These are phyloP conservation scores for Petrolisthes cinctipes DNA, from an alignment of 2,888 invertebrate species.

Conservation along the genomic window DNA sequence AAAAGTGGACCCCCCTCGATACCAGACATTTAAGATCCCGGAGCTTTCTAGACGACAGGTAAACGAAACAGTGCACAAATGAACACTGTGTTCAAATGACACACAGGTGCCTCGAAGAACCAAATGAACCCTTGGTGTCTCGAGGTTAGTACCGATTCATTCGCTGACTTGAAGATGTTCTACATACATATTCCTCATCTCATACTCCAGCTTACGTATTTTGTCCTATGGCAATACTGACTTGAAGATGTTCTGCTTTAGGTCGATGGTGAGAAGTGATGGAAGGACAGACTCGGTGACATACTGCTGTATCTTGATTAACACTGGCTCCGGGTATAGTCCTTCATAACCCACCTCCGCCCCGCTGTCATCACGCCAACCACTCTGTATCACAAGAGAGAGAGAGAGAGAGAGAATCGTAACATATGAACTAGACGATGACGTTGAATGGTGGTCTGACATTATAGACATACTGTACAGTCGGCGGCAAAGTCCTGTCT, in stretches of 20 bases:
- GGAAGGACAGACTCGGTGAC: neutral
- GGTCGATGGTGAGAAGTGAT: neutral
- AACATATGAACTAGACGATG: neutral
- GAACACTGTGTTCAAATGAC: no score
- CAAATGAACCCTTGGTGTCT: no score
- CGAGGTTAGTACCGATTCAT: neutral
- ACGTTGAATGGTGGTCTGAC: no score
- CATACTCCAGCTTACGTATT: no score
- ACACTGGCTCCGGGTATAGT: slow-evolving; percentile 13
- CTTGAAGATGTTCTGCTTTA: slow-evolving; percentile 41
- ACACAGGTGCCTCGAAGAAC: no score
- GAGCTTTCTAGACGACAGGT: no score
- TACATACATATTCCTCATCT: neutral
- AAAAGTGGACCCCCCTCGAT: no score
- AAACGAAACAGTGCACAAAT: no score
- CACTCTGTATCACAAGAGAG: slow-evolving; percentile 5
- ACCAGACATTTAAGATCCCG: no score
- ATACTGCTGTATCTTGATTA: slow-evolving; percentile 32
- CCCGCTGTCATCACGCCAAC: slow-evolving; percentile 28
- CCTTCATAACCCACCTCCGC: neutral
- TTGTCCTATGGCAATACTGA: neutral
- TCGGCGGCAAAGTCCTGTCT: no score
- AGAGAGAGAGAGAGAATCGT: slow-evolving; percentile 10
- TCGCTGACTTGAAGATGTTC: neutral
- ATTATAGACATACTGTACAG: no score